phyloP scores from a whole-genome alignment of 2,113 vertebrate genomes.

The Mus pahari region DNA sequence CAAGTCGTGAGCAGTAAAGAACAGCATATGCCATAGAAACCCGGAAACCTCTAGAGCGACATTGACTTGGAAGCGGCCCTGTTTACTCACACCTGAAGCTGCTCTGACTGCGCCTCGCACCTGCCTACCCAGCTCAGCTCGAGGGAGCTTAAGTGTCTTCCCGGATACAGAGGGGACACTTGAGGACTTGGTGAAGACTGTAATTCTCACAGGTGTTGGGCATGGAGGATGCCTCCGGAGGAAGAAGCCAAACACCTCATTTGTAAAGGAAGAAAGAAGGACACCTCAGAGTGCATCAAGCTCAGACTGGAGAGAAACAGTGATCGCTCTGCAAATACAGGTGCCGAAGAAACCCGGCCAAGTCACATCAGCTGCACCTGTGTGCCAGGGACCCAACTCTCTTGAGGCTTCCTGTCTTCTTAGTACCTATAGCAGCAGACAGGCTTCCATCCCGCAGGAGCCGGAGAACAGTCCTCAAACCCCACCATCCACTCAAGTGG shows the following conservation, averaged over 20 bases:
- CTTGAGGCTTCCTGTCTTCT: background rate
- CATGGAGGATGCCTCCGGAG: background rate
- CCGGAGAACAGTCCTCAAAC: background rate
- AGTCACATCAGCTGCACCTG: background rate
- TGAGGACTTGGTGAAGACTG: background rate
- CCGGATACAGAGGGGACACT: background rate
- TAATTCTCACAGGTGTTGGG: background rate
- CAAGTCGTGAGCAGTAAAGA: accelerated
- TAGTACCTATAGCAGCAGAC: background rate
- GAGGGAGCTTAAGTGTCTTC: background rate
- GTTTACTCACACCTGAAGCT: background rate
- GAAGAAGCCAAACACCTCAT: background rate
- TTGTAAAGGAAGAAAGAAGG: background rate
- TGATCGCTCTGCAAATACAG: constrained; percentile 41
- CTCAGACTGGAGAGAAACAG: background rate
- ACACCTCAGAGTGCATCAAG: background rate
- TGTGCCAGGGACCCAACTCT: background rate
- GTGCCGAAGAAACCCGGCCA: constrained; percentile 31
- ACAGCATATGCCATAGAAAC: accelerated
- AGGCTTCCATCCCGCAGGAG: background rate
- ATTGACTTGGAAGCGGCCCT: background rate
- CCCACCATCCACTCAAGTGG: background rate
- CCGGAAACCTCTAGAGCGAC: too few species aligned
- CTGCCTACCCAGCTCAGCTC: background rate
- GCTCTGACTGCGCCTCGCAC: background rate